Base-by-base conservation (phyloP, 2,888 invertebrate genomes). In the Caenorhabditis plicata region DNA sequence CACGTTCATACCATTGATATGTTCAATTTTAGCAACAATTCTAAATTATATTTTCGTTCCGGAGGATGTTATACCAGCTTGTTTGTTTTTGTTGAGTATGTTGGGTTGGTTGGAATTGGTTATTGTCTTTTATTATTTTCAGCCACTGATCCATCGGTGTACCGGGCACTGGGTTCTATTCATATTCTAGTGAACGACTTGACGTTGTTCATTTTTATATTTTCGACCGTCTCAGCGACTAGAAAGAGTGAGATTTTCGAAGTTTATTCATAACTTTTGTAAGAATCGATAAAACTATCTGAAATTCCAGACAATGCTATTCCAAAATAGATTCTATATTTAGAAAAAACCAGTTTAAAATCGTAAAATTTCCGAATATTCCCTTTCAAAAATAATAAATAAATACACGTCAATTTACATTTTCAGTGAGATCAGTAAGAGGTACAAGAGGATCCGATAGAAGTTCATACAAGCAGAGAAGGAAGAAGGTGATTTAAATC, bases 61-160 rank as follows among this genome's bases (percentile, higher is more conserved):
- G 9, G 61, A 61, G 47, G 51, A 55, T 32, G 41, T 48, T 40
- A 43, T 51, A 26, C 54, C 54, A n/a, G 47, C 50, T 39, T 61
- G 61, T 44, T 42, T 55, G 23, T 55, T 51, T 33, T 44, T 61
- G 40, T 20, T 55, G 38, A 47, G 61, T 61, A 40, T 23, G 54
- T 42, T 20, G 15, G 3, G 11, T 17, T 23, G 15, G 26, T n/a
- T 23, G 23, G 31, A 35, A 43, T 38, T 48, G 32, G 44, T 43
- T 43, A 39, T 48, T 38, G 33, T 27, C 26, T 45, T 45, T 50
- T 38, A 22, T 38, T 23, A 29, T 26, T 45, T 57, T 9, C 49
- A 60, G 60, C 60, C 3, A 48, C 53, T 1, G 53, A 60, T 42
- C 33, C 41, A 8, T 38, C 38, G 19, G 49, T 60, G 3, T 53